phyloP scores from a whole-genome alignment of 2,113 vertebrate genomes.

The Colius striatus region DNA sequence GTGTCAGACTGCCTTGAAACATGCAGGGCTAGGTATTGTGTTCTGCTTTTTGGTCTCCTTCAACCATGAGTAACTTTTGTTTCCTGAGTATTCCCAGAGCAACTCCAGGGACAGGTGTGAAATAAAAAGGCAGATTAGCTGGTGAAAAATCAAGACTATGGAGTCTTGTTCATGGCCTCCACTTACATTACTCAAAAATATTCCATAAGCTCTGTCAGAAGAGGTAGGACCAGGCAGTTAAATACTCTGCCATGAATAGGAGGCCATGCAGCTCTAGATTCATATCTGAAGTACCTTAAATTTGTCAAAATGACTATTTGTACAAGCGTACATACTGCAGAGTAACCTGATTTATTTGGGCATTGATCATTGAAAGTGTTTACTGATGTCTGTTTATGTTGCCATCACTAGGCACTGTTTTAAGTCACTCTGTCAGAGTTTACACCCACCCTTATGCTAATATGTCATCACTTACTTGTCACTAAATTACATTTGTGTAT shows the following conservation, averaged over 20 bases:
- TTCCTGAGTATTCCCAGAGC: background rate
- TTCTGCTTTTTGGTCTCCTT: background rate
- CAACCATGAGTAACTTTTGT: background rate
- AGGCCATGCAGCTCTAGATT: background rate
- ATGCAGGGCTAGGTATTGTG: background rate
- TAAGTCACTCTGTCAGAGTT: background rate
- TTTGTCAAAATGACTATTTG: background rate
- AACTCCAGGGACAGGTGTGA: background rate
- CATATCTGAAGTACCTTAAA: background rate
- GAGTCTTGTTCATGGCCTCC: background rate
- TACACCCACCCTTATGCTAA: background rate
- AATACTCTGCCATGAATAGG: background rate
- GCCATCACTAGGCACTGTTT: background rate
- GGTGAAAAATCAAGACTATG: background rate
- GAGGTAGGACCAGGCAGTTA: background rate
- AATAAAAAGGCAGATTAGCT: background rate
- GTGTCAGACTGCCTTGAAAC: background rate
- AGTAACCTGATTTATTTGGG: background rate
- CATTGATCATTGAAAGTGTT: background rate
- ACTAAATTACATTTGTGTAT: background rate
- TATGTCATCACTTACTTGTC: background rate
- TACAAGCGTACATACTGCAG: background rate
- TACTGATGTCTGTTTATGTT: background rate
- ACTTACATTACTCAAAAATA: background rate
- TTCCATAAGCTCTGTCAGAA: background rate